Base-by-base conservation (phyloP, 2,888 invertebrate species). In the Eupeodes latifasciatus region DNA sequence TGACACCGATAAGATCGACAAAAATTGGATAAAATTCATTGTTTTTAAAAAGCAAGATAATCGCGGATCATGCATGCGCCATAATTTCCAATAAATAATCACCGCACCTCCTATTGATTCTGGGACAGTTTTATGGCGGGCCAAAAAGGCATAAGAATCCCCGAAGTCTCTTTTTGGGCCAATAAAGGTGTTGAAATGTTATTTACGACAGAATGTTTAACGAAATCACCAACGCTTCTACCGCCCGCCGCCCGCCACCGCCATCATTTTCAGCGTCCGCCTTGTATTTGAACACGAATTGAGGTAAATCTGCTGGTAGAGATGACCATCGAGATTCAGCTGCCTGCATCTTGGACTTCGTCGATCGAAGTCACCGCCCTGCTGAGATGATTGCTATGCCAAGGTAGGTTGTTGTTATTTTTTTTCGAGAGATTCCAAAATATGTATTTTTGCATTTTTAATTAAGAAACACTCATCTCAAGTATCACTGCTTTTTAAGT, bases 11-110 rank as follows among this genome's bases (percentile, higher is more conserved):
- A 82, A 62, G 77, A 85, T 85, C 85, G 47, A 71, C 55, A 66
- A 84, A 27, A 49, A 66, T 4, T 11, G 69, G 62, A 81, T 57
- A 49, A 74, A 81, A 81, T 81, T 81, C 74, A 78, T 81, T 66
- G 27, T 47, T 27, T 85, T 67, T 67, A 57, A 81, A 72, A 69
- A 51, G 64, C n/a, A 47, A 77, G 81, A 69, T 88, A 85, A 88
- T 78, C 81, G 78, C 75, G 59, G 53, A 57, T 78, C 81, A 74
- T 85, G 85, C 67, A 61, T 64, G 66, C 75, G 66, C 75, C 75
- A 88, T 87, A 84, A 84, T 84, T 81, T 74, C 49, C 55, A 84
- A 87, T 84, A 84, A 87, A 84, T 81, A 78, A 74, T 57, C 64
- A 36, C 40, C 40, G 72, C 83, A 80, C 80, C 83, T 71, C 83